These are phyloP conservation scores for Orestias chungarensis DNA, from an alignment of 2,797 vertebrate genomes.

Conservation along the genomic window DNA sequence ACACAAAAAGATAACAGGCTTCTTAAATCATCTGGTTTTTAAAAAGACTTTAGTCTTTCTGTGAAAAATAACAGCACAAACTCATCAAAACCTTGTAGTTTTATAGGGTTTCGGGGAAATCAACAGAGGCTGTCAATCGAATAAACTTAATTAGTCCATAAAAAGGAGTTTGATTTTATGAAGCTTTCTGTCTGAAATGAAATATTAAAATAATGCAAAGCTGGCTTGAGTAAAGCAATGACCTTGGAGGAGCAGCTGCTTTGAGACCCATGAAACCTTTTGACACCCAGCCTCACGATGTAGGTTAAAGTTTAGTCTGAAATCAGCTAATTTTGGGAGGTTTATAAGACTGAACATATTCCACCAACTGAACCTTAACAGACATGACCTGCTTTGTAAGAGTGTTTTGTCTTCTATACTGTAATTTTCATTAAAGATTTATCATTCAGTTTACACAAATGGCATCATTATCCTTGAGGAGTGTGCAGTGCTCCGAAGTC, in stretches of 20 bases:
- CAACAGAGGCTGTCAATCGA: background rate
- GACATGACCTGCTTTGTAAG: background rate
- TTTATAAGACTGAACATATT: too few relatives aligned
- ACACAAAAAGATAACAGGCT: slow-evolving; percentile 42
- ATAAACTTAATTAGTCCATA: background rate
- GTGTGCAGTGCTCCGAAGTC: background rate
- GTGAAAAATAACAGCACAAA: too few relatives aligned
- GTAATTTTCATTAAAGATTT: background rate
- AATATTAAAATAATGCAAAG: background rate
- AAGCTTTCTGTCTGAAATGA: background rate
- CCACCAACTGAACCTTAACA: background rate
- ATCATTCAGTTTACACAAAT: background rate
- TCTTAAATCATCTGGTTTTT: slow-evolving; percentile 10
- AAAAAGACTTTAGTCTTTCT: slow-evolving; percentile 11
- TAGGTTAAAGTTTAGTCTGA: too few relatives aligned
- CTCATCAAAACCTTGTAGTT: background rate
- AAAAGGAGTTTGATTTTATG: background rate
- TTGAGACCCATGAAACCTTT: too few relatives aligned
- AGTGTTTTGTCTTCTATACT: background rate
- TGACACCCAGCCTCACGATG: too few relatives aligned
- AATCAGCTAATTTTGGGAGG: too few relatives aligned
- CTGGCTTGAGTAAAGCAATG: background rate
- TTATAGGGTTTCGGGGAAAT: background rate
- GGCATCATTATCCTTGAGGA: background rate
- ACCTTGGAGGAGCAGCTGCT: background rate